These are phyloP conservation scores for Hyles lineata DNA, from an alignment of 2,888 invertebrate genomes.

Conservation along the genomic window DNA sequence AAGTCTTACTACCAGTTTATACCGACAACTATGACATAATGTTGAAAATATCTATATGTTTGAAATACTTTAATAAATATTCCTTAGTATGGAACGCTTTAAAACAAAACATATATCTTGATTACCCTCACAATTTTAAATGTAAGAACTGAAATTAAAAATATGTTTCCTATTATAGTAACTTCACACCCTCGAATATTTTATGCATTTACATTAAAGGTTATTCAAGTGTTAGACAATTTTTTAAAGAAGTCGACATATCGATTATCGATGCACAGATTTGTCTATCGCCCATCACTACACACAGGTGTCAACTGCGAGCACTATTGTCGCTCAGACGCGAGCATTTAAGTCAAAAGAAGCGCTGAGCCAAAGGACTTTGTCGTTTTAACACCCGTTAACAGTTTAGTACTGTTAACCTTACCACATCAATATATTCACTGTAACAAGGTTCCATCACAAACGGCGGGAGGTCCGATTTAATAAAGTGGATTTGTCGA, in stretches of 20 bases:
- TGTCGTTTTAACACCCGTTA: constrained; percentile 69
- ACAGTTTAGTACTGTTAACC: constrained; percentile 57
- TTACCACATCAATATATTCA: constrained; percentile 51
- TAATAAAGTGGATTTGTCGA: constrained; percentile 83
- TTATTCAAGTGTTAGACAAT: background rate
- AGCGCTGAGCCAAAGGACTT: constrained; percentile 68
- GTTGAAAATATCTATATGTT: no score
- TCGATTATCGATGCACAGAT: constrained; percentile 30
- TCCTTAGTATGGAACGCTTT: no score
- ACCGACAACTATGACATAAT: no score
- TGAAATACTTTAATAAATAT: no score
- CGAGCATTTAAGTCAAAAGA: constrained; percentile 81
- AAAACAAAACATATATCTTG: no score
- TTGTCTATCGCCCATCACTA: constrained; percentile 58
- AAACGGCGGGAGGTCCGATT: constrained; percentile 76
- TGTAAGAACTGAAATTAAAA: no score
- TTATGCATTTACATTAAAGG: no score
- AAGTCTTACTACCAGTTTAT: no score
- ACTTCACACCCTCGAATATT: no score
- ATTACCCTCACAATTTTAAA: no score
- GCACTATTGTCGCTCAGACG: constrained; percentile 74
- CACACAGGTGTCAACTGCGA: constrained; percentile 76
- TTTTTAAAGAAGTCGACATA: constrained; percentile 39
- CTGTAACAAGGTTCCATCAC: constrained; percentile 69
- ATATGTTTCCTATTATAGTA: no score